Base-by-base conservation (phyloP, 2,888 invertebrate genomes). In the Melanostoma scalare region DNA sequence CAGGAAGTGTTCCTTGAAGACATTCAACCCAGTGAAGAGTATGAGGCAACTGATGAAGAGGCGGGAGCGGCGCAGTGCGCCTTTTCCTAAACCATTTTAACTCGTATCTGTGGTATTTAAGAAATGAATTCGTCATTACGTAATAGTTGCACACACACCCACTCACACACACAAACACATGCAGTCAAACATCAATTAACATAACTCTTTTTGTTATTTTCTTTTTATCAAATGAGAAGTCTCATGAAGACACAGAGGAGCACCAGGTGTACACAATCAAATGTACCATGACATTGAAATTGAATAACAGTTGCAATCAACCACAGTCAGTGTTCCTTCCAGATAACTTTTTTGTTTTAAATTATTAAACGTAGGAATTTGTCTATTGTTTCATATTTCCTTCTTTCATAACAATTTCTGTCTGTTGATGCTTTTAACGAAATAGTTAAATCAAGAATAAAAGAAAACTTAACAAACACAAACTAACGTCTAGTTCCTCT, bases 1-100 rank as follows among this genome's bases (percentile, higher is more conserved):
- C 97, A 97, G 89, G 97, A 98, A 90, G 97, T 96, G 0, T 95
- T 95, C 88, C 91, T 98, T 89, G 93, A 93, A 86, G 96, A 97
- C 79, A 95, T 94, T 87, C 95, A 95, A 86, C 94, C 94, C 0
- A 91, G 93, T 42, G 92, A 94, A 2, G 93, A 94, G 10, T 77
- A 63, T 8, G 68, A 76, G 48, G 58, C 42, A 20, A 46, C 52
- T 9, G 86, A 79, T 3, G 89, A 89, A 5, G 89, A 90, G 3
- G 88, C 87, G 2, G 89, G 86, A 3, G 87, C 74, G 56, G 74
- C 86, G 55, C 84, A 79, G 42, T 84, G 84, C 56, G 60, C 56
- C 6, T 82, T 82, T 40, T 33, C 78, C 4, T 78, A 82, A 53
- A 48, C 40, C 10, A 20, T 2, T 6, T 31, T n/a, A 48, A 46